Evolutionary conservation across 1,140 invertebrate genomes (phyloP), one percentile per base, ranked within the genome.

Genomic region (Sesamia nonagrioides): DNA sequence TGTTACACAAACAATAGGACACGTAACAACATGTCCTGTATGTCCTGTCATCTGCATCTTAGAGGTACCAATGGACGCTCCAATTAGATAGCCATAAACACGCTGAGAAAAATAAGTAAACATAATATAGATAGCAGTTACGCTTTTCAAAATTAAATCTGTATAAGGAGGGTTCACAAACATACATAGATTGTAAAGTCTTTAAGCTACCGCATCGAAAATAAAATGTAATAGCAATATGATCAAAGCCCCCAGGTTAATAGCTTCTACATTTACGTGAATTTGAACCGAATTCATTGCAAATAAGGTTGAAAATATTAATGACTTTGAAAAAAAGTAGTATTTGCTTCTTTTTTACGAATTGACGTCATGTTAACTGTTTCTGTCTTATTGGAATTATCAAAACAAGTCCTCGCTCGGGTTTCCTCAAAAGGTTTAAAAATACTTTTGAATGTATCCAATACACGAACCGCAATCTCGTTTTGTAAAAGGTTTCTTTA

Each of bases 301-400:
- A 66, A 9, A 66, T 13, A 66, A 66, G 37, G 61, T 66, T 21
- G 61, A 45, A 18, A 42, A 42, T 66, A 63, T 18, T 42, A 13
- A 21, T 3, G 7, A 5, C 13, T 33, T 27, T 0, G 11, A 58
- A 27, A 18, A 4, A 42, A 42, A 6, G 42, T 11, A 40, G 52
- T 54, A 21, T 17, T 17, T 35, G 15, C n/a, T 63, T 63, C 9
- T 40, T 63, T 18, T 17, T 61, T 40, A n/a, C 7, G n/a, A n/a
- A 63, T 63, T 63, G 60, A 63, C 60, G 60, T 37, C 60, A 63
- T 40, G 9, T 11, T 17, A 40, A 18, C n/a, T 63, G 27, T 40
- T 63, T 33, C 17, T 40, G 35, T 40, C 35, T 63, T 37, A n/a
- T 18, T 63, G 35, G n/a, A 63, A 17, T 63, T 37, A 63, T 40